phyloP scores from a whole-genome alignment of 1,140 invertebrate genomes.

The Gryon sp. region DNA sequence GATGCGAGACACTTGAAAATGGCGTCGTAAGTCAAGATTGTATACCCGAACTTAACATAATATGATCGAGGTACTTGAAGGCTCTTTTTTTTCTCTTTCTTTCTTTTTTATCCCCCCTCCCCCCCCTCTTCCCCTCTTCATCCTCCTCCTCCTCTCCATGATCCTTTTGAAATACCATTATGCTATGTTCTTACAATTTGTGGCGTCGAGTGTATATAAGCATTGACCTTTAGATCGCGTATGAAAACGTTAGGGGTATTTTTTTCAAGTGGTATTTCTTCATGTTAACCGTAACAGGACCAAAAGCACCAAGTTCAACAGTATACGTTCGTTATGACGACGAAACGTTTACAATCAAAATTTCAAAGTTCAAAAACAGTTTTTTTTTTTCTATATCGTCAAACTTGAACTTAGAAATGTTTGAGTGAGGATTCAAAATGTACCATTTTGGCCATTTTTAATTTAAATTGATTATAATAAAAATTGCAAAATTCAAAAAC shows the following conservation, averaged over 20 bases:
- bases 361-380: neutral
- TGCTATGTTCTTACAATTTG: constrained; percentile 70
- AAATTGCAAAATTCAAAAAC: neutral
- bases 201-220: constrained; percentile 71
- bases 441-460: neutral
- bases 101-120: too few relatives aligned
- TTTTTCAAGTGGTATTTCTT: constrained; percentile 62
- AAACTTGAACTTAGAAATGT: too few relatives aligned
- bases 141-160: constrained; percentile 37
- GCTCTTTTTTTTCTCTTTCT: constrained; percentile 62
- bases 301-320: constrained; percentile 42
- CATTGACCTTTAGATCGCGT: constrained; percentile 71
- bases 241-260: constrained; percentile 70
- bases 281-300: constrained; percentile 54
- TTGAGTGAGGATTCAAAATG: too few relatives aligned
- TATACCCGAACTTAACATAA: constrained; percentile 67
- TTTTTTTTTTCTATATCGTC: too few relatives aligned
- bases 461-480: neutral
- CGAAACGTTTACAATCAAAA: constrained; percentile 32
- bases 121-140: too few relatives aligned
- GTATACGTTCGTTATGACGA: constrained; percentile 35
- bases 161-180: constrained; percentile 67
- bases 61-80: constrained; percentile 68
- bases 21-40: constrained; percentile 72
- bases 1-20: constrained; percentile 68